These are phyloP conservation scores for Synanthedon andrenaeformis DNA, from an alignment of 2,888 invertebrate genomes.

Conservation along the genomic window DNA sequence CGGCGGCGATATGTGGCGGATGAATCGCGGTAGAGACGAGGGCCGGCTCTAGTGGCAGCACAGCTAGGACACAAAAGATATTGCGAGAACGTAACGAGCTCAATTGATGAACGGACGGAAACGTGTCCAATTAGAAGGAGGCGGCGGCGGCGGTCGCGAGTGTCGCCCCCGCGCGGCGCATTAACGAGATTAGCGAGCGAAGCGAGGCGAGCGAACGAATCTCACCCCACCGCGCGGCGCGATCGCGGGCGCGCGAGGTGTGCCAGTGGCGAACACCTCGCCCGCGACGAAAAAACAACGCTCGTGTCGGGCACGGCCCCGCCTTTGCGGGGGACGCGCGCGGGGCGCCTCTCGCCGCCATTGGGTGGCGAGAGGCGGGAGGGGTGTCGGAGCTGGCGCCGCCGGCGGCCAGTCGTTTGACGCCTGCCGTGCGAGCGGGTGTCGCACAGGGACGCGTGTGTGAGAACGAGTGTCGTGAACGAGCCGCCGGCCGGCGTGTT, in stretches of 20 bases:
- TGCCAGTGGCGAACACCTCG: slow-evolving; percentile 22
- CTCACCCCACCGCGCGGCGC: slow-evolving; percentile 16
- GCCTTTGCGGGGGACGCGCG: slow-evolving; percentile 26
- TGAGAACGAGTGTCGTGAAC: slow-evolving; percentile 32
- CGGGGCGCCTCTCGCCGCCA: slow-evolving; percentile 44
- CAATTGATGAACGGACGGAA: slow-evolving; percentile 68
- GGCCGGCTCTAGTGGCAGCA: slow-evolving; percentile 7
- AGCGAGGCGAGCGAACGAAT: too few relatives aligned
- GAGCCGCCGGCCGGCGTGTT: slow-evolving; percentile 48
- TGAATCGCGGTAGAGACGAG: not conserved
- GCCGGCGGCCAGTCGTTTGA: slow-evolving; percentile 66
- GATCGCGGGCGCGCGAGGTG: slow-evolving; percentile 34
- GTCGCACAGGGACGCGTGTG: slow-evolving; percentile 36
- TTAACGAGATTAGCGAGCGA: slow-evolving; percentile 59
- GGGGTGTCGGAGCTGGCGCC: slow-evolving; percentile 69
- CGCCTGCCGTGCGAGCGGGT: slow-evolving; percentile 65
- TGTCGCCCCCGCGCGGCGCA: slow-evolving; percentile 51
- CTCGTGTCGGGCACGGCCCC: slow-evolving; percentile 27
- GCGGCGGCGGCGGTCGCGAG: slow-evolving; percentile 46
- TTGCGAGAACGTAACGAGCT: slow-evolving; percentile 60
- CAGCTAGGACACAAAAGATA: slow-evolving; percentile 46
- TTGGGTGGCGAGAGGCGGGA: slow-evolving; percentile 58
- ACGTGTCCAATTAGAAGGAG: slow-evolving; percentile 69
- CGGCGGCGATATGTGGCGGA: not conserved
- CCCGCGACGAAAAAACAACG: slow-evolving; percentile 56